Evolutionary conservation across 2,888 invertebrate genomes (phyloP), one percentile per base, ranked within the genome.

Genomic region (Byasa hedistus): DNA sequence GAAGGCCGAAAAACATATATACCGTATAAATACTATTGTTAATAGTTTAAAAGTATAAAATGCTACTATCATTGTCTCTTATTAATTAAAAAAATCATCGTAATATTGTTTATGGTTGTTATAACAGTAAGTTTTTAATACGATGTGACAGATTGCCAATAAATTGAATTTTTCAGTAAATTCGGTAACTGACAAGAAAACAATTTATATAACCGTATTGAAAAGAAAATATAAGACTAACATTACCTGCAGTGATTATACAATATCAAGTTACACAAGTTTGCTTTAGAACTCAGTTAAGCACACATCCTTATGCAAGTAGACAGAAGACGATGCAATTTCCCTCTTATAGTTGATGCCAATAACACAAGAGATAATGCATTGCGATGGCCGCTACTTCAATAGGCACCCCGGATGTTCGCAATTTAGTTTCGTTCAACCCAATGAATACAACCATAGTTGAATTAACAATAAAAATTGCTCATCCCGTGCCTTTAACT

Each of bases 341-440:
- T 86, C 82, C 85, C 78, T 82, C 79, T 87, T 85, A 82, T 76
- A 71, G 75, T 72, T 75, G 75, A 74, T 78, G 77, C 79, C 78
- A 81, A 83, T 81, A 78, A 78, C 68, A 76, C 73, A 81, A 77
- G 76, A 80, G 80, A 82, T 77, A 69, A 71, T 71, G 68, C 74
- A 78, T 78, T 80, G 76, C 76, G 83, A 80, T 83, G 74, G 80
- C 79, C 82, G 78, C 80, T 68, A 76, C 79, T 73, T 82, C 76
- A 86, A 90, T 88, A 87, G 86, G 79, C 79, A 87, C 89, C 87
- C 91, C 91, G 91, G 91, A 91, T 89, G 91, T 89, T 78, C 85
- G 86, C 91, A 88, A 91, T 91, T 89, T 89, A 75, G 86, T 85
- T 89, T 84, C 79, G 86, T 88, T 82, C 91, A 80, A 84, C 76